Evolutionary conservation across 2,888 invertebrate genomes (phyloP).

Genomic region (Macaria liturata): DNA sequence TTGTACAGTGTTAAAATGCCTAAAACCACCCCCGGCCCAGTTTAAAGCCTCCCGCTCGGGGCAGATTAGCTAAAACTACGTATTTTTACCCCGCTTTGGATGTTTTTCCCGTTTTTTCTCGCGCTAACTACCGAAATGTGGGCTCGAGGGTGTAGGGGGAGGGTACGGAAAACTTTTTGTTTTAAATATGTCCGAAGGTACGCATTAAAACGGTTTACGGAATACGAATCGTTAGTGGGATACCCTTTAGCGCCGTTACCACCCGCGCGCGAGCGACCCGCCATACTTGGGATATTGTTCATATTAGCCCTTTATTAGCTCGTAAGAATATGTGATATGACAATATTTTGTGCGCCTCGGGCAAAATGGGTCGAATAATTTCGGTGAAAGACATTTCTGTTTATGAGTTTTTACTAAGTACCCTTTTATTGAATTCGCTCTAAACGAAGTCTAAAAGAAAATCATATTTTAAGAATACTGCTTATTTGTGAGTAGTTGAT

Average conservation of each 20-base stretch:
- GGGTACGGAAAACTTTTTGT: conserved; percentile 75
- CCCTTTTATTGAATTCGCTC: too few relatives aligned
- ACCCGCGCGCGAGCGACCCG: neutral
- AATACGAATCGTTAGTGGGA: conserved; percentile 72
- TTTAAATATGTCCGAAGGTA: conserved; percentile 82
- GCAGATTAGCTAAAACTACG: conserved; percentile 87
- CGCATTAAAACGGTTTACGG: conserved; percentile 75
- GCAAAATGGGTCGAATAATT: too few relatives aligned
- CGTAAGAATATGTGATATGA: neutral
- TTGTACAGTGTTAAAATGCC: conserved; percentile 81
- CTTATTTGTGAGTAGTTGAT: too few relatives aligned
- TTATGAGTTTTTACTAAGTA: neutral
- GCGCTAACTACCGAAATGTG: conserved; percentile 79
- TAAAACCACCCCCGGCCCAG: conserved; percentile 66
- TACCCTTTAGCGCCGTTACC: conserved; percentile 38
- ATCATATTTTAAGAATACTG: too few relatives aligned
- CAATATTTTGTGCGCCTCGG: neutral
- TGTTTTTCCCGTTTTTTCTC: conserved; percentile 62
- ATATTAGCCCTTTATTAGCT: conserved; percentile 20
- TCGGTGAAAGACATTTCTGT: too few relatives aligned
- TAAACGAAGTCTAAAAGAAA: too few relatives aligned
- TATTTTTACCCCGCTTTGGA: conserved; percentile 82
- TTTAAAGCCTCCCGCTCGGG: conserved; percentile 61
- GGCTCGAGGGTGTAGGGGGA: conserved; percentile 46
- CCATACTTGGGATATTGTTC: conserved; percentile 27